These are phyloP conservation scores for Melanerpes formicivorus DNA, from an alignment of 2,113 vertebrate species.

Conservation along the genomic window DNA sequence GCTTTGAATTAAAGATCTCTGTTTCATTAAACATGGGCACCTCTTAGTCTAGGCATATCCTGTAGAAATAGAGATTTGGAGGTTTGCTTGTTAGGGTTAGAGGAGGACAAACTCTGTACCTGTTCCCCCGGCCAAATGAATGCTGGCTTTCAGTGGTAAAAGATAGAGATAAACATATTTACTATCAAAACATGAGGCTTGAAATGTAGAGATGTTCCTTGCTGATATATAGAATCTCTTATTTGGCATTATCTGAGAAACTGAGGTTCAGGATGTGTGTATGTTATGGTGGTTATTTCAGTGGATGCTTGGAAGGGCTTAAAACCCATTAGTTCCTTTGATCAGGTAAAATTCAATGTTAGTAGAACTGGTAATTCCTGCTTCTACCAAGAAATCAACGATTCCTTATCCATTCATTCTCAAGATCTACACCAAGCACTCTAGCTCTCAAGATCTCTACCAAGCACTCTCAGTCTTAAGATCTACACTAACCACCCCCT, in stretches of 20 bases:
- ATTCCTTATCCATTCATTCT: neutral
- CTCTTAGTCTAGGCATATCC: neutral
- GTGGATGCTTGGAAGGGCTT: neutral
- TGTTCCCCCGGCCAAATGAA: neutral
- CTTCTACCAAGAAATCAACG: neutral
- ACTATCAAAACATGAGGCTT: neutral
- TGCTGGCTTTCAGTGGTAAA: neutral
- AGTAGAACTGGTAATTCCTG: neutral
- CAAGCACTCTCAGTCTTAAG: neutral
- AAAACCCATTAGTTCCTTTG: neutral
- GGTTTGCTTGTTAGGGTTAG: neutral
- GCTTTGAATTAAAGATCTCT: neutral
- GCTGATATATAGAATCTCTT: neutral
- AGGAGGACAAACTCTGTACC: neutral
- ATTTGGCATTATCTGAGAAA: neutral
- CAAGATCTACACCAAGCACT: neutral
- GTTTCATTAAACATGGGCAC: neutral
- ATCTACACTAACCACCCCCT: neutral
- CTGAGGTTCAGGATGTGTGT: fast-evolving
- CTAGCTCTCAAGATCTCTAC: neutral
- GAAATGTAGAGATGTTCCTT: neutral
- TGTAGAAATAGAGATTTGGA: neutral
- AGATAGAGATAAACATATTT: neutral
- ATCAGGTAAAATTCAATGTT: neutral
- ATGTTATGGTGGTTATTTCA: neutral